Evolutionary conservation across 1,140 invertebrate species (phyloP), one percentile per base, ranked within the genome.

Genomic region (Panulirus ornatus): DNA sequence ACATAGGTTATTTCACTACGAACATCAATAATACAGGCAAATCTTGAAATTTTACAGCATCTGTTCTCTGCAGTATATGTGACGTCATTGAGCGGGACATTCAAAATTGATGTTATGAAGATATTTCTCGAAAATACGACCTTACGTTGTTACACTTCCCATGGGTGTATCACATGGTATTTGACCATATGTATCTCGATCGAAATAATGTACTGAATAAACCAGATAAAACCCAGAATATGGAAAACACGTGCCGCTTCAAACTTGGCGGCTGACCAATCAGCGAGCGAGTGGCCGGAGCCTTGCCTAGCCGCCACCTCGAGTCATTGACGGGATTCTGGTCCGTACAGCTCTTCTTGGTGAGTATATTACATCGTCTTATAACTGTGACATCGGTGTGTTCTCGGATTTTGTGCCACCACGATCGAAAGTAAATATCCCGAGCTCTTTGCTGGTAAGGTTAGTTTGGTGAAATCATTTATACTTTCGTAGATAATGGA

Each of bases 261-360:
- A 66, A 79, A 79, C 2, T 9, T 34, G 75, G 58, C 58, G 63
- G 54, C 27, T 5, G 82, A 44, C n/a, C 66, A 44, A 36, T 16
- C 40, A 63, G 54, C 47, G 75, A 38, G 14, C 14, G 30, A n/a
- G 0, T 58, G n/a, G 22, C n/a, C 51, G 8, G 47, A 83, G 79
- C 63, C 84, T 78, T 76, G 66, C 73, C 14, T 5, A 14, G 66
- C 66, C 66, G 36, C 79, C 79, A 58, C 81, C 88, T 84, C 44
- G n/a, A 44, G 22, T 51, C 71, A 38, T 86, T 90, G 88, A 90
- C 81, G 88, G 88, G 79, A 90, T 42, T 90, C 88, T 90, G 42
- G 81, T 90, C 88, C 88, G 79, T 90, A 90, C 44, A 63, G 70
- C 71, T 75, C 22, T 34, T n/a, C 0, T 22, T 19, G 19, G 79